Evolutionary conservation across 1,140 invertebrate species (phyloP), one percentile per base, ranked within the genome.

Genomic region (Drosophila setifemur): DNA sequence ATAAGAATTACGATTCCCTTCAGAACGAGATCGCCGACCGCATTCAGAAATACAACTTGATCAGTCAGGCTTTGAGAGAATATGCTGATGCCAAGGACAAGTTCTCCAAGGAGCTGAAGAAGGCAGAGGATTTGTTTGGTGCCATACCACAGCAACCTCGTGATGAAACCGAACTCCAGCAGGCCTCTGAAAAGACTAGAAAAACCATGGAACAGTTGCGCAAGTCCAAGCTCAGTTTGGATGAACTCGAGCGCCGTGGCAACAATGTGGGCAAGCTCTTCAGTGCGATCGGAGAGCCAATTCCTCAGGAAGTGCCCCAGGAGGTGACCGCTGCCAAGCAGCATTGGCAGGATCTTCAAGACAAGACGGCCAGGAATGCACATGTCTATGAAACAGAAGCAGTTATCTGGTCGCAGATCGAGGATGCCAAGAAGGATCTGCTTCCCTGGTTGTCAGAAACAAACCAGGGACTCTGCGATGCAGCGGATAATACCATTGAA

Each of bases 341-440:
- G 18, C 91, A 93, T n/a, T 98, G 96, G 94, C 94, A 96, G 72
- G 93, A 94, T 42, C 91, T 93, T 9, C 94, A 95, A 73, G 93
- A 95, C 55, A 93, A 94, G 57, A 92, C 95, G 2, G 93, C 94
- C 11, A 94, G 94, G 57, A 93, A 93, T 58, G 93, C 94, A 7
- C 94, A 97, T 90, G 94, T 94, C 39, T 93, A 96, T 33, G 97
- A 98, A 90, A 95, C 96, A 0, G 96, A 98, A 89, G 91, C 95
- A 0, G 94, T 96, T 3, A 95, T 98, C 40, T 98, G 97, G 97
- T 96, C 96, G 71, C 96, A 98, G 90, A 95, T 98, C 4, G 95
- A 97, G 50, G 95, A 96, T 63, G 93, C 94, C 0, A 96, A 96
- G 82, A 94, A 95, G 68, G 95, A 97, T 85, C 91, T 98, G 9